These are phyloP conservation scores for Stegophylla sp. DNA, from an alignment of 2,888 invertebrate species.

Conservation along the genomic window DNA sequence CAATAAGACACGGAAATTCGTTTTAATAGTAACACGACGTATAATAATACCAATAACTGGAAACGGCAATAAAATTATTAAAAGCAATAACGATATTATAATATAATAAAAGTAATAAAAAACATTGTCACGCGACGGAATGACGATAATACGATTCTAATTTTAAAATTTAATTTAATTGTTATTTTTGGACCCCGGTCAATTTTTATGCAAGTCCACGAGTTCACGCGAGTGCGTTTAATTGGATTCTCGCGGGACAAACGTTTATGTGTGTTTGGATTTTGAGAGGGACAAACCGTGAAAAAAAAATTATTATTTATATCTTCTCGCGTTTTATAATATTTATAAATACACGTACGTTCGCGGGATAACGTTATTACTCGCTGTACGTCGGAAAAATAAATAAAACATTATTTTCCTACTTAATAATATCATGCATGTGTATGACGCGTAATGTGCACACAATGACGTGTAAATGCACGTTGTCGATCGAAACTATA, in stretches of 20 bases:
- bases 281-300: not conserved
- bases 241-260: not conserved
- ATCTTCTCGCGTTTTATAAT: not conserved
- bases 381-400: not conserved
- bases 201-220: not conserved
- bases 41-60: too few relatives aligned
- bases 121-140: not conserved
- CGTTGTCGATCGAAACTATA: too few relatives aligned
- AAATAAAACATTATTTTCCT: too few relatives aligned
- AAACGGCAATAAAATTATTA: too few relatives aligned
- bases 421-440: too few relatives aligned
- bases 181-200: constrained; percentile 15
- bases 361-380: not conserved
- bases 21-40: too few relatives aligned
- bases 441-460: too few relatives aligned
- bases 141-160: not conserved
- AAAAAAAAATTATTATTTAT: not conserved
- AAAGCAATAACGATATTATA: not conserved
- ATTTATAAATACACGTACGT: too few relatives aligned
- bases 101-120: not conserved
- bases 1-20: not conserved
- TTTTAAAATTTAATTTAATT: constrained; percentile 2
- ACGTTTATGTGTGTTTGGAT: not conserved
- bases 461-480: too few relatives aligned
- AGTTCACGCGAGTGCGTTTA: not conserved